phyloP scores from a whole-genome alignment of 2,797 vertebrate species.

The Micromesistius poutassou region DNA sequence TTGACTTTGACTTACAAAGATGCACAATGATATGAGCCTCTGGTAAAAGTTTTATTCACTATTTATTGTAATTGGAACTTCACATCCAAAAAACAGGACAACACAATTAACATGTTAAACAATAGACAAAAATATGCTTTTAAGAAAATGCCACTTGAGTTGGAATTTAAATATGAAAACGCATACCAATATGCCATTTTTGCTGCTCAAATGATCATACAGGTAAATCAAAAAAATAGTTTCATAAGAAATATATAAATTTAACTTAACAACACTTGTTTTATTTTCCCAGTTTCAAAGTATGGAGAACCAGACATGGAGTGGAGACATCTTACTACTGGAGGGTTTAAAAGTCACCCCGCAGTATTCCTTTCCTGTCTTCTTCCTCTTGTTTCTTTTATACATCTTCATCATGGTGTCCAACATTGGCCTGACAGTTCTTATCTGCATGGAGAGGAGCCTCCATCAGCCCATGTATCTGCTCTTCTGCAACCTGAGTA shows the following conservation, averaged over 20 bases:
- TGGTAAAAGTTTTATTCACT: not conserved
- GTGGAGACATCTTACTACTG: conserved; percentile 35
- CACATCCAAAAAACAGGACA: not conserved
- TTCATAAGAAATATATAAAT: not conserved
- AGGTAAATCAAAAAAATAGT: not conserved
- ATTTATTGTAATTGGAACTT: not conserved
- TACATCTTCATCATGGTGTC: conserved; percentile 54
- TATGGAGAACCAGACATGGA: conserved; percentile 56
- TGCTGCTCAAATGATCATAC: not conserved
- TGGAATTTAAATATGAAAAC: not conserved
- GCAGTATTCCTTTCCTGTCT: conserved; percentile 24
- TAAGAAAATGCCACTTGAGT: not conserved
- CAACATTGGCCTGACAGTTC: conserved; percentile 53
- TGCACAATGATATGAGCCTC: not conserved
- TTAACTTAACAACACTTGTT: not conserved
- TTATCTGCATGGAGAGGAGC: conserved; percentile 42
- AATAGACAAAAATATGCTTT: not conserved
- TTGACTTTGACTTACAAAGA: not conserved
- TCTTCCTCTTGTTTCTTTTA: conserved; percentile 44
- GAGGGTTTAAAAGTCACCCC: conserved; percentile 48
- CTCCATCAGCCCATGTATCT: conserved; percentile 81
- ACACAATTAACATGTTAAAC: not conserved
- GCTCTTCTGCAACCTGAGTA: conserved; percentile 75
- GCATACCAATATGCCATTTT: not conserved
- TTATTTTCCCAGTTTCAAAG: not conserved